phyloP scores from a whole-genome alignment of 2,888 invertebrate species.

The Habrosyne pyritoides region DNA sequence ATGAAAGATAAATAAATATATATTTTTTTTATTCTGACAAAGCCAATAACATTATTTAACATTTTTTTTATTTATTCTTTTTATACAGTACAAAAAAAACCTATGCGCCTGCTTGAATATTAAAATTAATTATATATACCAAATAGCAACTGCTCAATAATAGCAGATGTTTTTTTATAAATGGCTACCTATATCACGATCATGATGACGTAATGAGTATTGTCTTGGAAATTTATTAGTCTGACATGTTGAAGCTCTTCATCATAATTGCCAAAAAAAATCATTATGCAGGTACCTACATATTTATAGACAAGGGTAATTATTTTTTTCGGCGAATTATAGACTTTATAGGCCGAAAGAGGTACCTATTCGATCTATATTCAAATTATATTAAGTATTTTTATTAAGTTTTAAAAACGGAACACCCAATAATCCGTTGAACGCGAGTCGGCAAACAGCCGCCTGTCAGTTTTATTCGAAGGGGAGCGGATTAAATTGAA shows the following conservation, averaged over 20 bases:
- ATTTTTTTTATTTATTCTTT: too few species aligned
- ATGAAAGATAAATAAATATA: too few species aligned
- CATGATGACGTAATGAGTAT: neutral
- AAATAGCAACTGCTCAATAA: neutral
- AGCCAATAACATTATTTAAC: too few species aligned
- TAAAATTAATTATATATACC: too few species aligned
- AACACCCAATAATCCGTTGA: conserved; percentile 39
- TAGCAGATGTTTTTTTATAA: neutral
- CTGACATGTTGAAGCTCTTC: neutral
- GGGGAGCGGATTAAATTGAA: conserved; percentile 79
- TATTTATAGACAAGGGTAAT: too few species aligned
- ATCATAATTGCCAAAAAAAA: neutral
- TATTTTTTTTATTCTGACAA: too few species aligned
- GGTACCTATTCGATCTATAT: too few species aligned
- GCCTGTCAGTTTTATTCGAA: conserved; percentile 63
- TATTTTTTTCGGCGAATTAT: too few species aligned
- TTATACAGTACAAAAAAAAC: too few species aligned
- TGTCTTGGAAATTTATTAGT: neutral
- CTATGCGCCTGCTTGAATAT: too few species aligned
- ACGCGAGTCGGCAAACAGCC: conserved; percentile 42
- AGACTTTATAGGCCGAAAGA: too few species aligned
- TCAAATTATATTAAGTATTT: conserved; percentile 11
- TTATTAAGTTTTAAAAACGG: conserved; percentile 33
- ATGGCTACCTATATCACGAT: neutral
- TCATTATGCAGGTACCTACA: neutral